phyloP scores from a whole-genome alignment of 2,888 invertebrate genomes.

The Eurytoma adleriae region DNA sequence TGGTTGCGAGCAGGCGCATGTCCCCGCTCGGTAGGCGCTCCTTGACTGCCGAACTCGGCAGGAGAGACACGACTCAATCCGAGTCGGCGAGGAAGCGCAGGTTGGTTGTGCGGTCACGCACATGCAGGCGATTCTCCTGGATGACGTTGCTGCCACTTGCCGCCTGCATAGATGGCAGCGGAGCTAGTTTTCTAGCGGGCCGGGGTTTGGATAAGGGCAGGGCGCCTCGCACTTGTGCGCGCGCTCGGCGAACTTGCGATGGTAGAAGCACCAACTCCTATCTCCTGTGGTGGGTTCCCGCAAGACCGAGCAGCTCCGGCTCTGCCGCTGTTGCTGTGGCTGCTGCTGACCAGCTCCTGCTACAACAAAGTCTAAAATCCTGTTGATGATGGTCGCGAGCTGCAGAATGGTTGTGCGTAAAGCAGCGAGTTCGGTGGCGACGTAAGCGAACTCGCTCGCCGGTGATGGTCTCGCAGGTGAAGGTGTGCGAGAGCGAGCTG shows the following conservation, averaged over 20 bases:
- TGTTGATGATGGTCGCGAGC: background rate
- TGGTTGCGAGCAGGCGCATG: background rate
- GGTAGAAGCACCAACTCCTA: constrained; percentile 1
- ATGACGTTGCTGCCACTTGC: constrained; percentile 12
- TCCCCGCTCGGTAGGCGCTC: background rate
- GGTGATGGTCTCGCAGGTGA: too few species aligned
- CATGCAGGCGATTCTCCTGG: background rate
- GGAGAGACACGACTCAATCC: background rate
- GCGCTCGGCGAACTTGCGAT: background rate
- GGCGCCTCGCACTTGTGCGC: background rate
- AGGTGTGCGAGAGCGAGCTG: too few species aligned
- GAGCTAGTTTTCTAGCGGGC: too few species aligned
- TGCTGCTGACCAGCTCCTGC: too few species aligned
- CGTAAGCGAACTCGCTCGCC: too few species aligned
- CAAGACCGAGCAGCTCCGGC: too few species aligned
- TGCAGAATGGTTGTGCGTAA: too few species aligned
- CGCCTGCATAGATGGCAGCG: background rate
- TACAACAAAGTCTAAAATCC: too few species aligned
- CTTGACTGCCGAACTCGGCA: background rate
- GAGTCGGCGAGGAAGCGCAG: constrained; percentile 3
- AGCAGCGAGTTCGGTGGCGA: too few species aligned
- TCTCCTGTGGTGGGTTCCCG: too few species aligned
- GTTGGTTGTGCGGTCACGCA: background rate
- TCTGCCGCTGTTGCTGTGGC: too few species aligned
- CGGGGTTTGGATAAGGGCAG: too few species aligned